phyloP scores from a whole-genome alignment of 2,797 vertebrate species.

The Vireo griseus region DNA sequence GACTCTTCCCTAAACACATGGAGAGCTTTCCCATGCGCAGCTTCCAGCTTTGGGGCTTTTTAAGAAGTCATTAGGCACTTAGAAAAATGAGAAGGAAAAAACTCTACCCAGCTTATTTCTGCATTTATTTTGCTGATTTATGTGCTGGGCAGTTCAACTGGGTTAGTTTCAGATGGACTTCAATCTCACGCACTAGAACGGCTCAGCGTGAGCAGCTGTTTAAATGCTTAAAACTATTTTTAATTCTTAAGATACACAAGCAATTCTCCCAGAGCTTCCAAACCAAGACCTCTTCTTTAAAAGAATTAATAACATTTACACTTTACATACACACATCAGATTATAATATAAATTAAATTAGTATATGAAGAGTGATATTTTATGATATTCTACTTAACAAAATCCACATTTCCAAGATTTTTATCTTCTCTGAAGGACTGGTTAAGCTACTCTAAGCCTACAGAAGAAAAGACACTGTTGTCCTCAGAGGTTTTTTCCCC shows the following conservation, averaged over 20 bases:
- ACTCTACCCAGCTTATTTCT: background rate
- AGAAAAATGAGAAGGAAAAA: background rate
- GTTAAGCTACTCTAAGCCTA: background rate
- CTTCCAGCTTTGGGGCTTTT: background rate
- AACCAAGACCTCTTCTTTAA: background rate
- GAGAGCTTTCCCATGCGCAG: fast-evolving
- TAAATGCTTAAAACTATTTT: background rate
- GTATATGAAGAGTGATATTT: background rate
- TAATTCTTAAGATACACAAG: background rate
- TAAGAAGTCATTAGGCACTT: background rate
- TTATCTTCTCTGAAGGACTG: background rate
- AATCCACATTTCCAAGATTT: background rate
- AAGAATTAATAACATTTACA: background rate
- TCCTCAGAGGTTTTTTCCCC: no score
- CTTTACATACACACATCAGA: background rate
- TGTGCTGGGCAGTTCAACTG: no score
- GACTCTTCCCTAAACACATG: no score
- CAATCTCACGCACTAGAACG: fast-evolving
- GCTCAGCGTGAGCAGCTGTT: background rate
- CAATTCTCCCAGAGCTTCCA: background rate
- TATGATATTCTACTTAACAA: background rate
- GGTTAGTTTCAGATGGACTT: background rate
- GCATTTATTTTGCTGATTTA: background rate
- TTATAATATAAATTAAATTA: background rate
- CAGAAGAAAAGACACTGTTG: background rate